phyloP scores from a whole-genome alignment of 2,113 vertebrate genomes.

The Phyllostomus discolor region DNA sequence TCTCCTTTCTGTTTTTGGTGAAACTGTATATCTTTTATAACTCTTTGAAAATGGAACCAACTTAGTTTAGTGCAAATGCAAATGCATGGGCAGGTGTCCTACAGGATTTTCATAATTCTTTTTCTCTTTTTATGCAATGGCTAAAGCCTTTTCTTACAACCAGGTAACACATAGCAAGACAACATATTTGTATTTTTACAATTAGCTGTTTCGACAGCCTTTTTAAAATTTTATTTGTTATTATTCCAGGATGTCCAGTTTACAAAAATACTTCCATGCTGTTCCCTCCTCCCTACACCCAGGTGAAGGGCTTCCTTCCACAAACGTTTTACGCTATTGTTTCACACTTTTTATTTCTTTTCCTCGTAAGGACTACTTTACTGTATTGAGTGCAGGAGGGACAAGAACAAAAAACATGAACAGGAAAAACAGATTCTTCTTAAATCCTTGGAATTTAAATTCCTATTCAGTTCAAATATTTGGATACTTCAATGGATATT shows the following conservation, averaged over 20 bases:
- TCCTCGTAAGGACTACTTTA: background rate
- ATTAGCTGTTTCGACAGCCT: background rate
- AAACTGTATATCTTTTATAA: background rate
- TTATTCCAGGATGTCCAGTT: background rate
- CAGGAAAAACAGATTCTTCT: background rate
- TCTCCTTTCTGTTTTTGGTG: background rate
- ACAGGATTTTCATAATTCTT: background rate
- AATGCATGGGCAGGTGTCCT: background rate
- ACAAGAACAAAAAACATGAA: slow-evolving; percentile 28
- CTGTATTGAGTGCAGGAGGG: background rate
- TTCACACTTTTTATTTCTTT: slow-evolving; percentile 3
- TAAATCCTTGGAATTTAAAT: slow-evolving; percentile 4
- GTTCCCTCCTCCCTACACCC: rapidly evolving
- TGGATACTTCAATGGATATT: background rate
- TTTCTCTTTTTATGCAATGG: background rate
- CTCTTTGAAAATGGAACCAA: slow-evolving; percentile 1
- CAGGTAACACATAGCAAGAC: background rate
- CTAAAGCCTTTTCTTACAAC: background rate
- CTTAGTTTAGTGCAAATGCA: background rate
- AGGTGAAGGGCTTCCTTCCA: background rate
- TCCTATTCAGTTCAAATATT: slow-evolving; percentile 31
- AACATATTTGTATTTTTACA: background rate
- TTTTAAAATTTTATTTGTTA: background rate
- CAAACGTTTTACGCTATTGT: background rate
- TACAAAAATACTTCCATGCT: background rate